Evolutionary conservation across 1,140 invertebrate genomes (phyloP), one percentile per base, ranked within the genome.

Genomic region (Pseudomyrmex flavicornis): DNA sequence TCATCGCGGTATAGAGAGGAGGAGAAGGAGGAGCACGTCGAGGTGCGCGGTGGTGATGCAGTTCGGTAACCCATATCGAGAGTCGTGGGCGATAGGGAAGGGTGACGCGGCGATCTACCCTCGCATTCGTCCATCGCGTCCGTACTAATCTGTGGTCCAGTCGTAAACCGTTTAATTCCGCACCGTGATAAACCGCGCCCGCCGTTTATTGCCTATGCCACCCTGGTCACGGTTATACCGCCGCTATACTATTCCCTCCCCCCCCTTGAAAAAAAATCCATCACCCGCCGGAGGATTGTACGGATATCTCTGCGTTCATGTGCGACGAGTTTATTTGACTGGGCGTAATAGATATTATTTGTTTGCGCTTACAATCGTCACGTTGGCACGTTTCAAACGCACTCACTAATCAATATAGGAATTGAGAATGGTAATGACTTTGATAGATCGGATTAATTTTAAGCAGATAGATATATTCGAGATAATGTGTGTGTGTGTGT

Each of bases 81-180:
- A n/a, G 35, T 65, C 20, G 63, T 9, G 48, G 35, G 61, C 48
- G 58, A 76, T 2, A 20, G n/a, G 46, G 79, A 56, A 44, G 58
- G 66, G 84, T 52, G 83, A 58, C 15, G 63, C 46, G 82, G 66
- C 56, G 86, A 88, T 61, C 87, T 82, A 89, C 88, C 88, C 88
- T 86, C 85, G 77, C 88, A 87, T 92, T 92, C 92, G 91, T 92
- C 91, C 92, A 92, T 93, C 92, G 91, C 92, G 90, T 91, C 90
- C 89, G 90, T 91, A 94, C 93, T 94, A 93, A 94, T 94, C 93
- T 93, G 93, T 92, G 92, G 93, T 93, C 90, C 92, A 94, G 92
- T 94, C 93, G 92, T 94, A 94, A 94, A 94, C 91, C 92, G 93
- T 94, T 94, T 94, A 93, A 94, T 94, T 94, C 93, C 93, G 93